Percentiles rank a stretch among this genome's conserved stretches.
Conservation (phyloP, 2,888 invertebrate species). For the Axea sp. region DNA sequence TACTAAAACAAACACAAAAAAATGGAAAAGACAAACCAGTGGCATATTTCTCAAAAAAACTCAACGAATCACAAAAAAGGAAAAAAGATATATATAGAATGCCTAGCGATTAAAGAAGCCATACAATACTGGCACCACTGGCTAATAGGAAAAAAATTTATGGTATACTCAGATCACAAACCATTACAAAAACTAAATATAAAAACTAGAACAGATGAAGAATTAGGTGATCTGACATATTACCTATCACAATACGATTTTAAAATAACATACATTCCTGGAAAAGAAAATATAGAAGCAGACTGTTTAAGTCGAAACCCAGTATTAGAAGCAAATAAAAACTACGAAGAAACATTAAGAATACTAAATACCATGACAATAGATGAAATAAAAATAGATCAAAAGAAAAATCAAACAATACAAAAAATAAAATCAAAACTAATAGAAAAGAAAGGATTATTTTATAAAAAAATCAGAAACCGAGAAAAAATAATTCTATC, state of each 20-base stretch:
- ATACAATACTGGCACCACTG: constrained; percentile 11
- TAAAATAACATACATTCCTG: constrained; percentile 4
- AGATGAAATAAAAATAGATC: not conserved
- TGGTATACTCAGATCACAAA: constrained; percentile 10
- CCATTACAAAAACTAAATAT: constrained; percentile 2
- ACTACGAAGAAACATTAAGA: not conserved
- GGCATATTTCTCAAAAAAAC: constrained; percentile 22
- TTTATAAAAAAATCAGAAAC: constrained; percentile 48
- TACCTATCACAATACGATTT: constrained; percentile 14
- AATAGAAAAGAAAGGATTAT: constrained; percentile 39
- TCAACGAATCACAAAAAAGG: constrained; percentile 2
- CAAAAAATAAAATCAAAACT: constrained; percentile 35
- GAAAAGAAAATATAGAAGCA: constrained; percentile 9
- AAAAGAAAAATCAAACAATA: not conserved
- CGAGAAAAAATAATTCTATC: constrained; percentile 60
- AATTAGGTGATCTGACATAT: constrained; percentile 7
- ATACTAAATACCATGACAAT: not conserved
- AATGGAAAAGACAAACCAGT: constrained; percentile 18
- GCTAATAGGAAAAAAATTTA: constrained; percentile 4
- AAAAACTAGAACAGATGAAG: constrained; percentile 7
- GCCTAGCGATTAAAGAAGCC: constrained; percentile 2
- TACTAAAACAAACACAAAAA: constrained; percentile 14
- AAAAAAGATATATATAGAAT: constrained; percentile 9
- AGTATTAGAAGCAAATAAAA: constrained; percentile 2
- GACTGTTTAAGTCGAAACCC: constrained; percentile 4